These are phyloP conservation scores for Hirtodrosophila confusa DNA, from an alignment of 2,888 invertebrate genomes.

Conservation along the genomic window DNA sequence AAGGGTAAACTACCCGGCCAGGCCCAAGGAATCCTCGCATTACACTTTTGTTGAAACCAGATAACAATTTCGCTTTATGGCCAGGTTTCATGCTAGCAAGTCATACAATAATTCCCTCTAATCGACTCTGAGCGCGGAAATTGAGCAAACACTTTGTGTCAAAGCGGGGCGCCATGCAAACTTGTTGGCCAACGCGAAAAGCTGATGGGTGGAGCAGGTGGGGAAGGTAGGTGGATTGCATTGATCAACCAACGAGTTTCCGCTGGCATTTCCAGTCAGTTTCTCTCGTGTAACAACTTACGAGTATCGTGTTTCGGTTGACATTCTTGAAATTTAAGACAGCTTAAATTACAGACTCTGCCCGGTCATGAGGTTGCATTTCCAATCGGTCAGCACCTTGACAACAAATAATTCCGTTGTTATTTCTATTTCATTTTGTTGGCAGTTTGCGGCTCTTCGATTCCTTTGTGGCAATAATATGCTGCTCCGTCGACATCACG, in stretches of 20 bases:
- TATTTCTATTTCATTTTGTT: not conserved
- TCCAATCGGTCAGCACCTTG: conserved; percentile 27
- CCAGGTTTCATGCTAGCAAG: conserved; percentile 68
- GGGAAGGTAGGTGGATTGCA: not conserved
- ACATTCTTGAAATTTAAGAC: conserved; percentile 21
- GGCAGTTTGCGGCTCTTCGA: not conserved
- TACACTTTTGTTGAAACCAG: conserved; percentile 62
- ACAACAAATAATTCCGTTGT: conserved; percentile 16
- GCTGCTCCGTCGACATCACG: not conserved
- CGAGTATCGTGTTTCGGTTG: not conserved
- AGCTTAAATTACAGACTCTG: conserved; percentile 52
- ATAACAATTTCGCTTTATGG: conserved; percentile 70
- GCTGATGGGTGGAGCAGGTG: not conserved
- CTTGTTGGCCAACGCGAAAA: conserved; percentile 26
- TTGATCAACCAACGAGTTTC: not conserved
- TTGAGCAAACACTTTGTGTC: conserved; percentile 73
- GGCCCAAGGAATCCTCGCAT: conserved; percentile 45
- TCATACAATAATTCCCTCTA: conserved; percentile 74
- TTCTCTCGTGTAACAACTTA: conserved; percentile 25
- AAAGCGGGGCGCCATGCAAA: conserved; percentile 24
- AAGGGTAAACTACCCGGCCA: not conserved
- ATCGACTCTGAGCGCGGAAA: conserved; percentile 68
- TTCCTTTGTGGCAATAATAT: conserved; percentile 23
- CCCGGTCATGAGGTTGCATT: too few relatives aligned
- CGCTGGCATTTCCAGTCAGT: too few relatives aligned